A percentile compares a stretch with the other conserved stretches of the same genome.
Evolutionary conservation across 1,140 invertebrate species (phyloP).

Genomic region (Pollicipes pollicipes): DNA sequence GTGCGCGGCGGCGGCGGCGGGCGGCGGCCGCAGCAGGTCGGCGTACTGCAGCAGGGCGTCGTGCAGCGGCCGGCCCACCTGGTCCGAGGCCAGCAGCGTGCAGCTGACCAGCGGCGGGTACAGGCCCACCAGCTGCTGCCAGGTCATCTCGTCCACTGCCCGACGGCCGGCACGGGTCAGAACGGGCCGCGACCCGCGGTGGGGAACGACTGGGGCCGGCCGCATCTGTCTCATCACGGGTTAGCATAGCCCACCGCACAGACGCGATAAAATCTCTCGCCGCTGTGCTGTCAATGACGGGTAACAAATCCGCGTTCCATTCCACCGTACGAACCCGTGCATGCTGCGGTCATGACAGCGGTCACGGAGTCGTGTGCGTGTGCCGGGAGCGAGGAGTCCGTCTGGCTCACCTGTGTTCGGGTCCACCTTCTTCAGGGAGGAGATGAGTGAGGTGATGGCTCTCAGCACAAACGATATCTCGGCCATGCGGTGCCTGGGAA

Average conservation of each 20-base stretch:
- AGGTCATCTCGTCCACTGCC: conserved; percentile 66
- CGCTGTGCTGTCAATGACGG: neutral
- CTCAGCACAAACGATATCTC: conserved; percentile 95
- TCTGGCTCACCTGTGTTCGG: conserved; percentile 48
- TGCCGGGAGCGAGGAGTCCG: too few species aligned
- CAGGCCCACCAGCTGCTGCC: conserved; percentile 76
- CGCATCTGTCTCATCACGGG: neutral
- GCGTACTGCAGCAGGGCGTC: conserved; percentile 18
- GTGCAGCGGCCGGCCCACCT: conserved; percentile 60
- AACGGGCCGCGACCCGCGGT: neutral
- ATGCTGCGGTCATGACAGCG: too few species aligned
- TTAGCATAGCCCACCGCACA: neutral
- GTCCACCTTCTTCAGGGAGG: conserved; percentile 80
- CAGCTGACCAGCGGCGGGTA: conserved; percentile 83
- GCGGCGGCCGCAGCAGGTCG: conserved; percentile 16
- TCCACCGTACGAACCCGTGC: neutral
- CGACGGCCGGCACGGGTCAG: conserved; percentile 21
- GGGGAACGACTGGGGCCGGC: neutral
- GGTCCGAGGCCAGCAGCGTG: conserved; percentile 49
- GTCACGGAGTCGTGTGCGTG: too few species aligned
- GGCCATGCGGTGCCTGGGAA: conserved; percentile 66
- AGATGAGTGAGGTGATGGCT: conserved; percentile 76
- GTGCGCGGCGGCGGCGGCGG: neutral
- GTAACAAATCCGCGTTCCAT: neutral
- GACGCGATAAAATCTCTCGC: neutral